Conservation (phyloP, 2,888 invertebrate genomes). For the Sesia bembeciformis region DNA sequence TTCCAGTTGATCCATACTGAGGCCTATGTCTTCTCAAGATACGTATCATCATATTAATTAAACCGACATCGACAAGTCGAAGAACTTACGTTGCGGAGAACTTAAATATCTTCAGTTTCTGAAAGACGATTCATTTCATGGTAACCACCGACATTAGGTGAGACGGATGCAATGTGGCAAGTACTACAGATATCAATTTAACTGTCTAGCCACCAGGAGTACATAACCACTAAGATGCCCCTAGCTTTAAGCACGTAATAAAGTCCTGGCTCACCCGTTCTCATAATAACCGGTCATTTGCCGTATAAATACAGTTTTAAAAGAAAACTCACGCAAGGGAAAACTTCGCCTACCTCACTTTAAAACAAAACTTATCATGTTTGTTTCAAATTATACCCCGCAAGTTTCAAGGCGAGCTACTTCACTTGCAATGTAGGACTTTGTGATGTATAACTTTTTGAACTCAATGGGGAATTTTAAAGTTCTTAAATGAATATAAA, state of each 20-base stretch:
- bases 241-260: background rate
- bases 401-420: background rate
- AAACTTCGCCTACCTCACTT: background rate
- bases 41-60: too few species aligned
- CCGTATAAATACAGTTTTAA: background rate
- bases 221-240: background rate
- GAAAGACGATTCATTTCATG: too few species aligned
- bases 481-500: too few species aligned
- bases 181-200: background rate
- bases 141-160: too few species aligned
- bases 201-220: background rate
- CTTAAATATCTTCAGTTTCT: too few species aligned
- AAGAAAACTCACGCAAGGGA: background rate
- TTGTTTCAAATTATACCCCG: background rate
- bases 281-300: background rate
- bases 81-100: too few species aligned
- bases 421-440: too few species aligned
- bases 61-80: too few species aligned
- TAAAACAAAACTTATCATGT: background rate
- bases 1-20: too few species aligned
- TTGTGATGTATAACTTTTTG: background rate
- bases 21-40: too few species aligned
- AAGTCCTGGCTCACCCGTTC: background rate
- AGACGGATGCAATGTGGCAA: too few species aligned
- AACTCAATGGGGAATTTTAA: background rate